These are phyloP conservation scores for Myotis myotis DNA, from an alignment of 2,797 vertebrate species.

Conservation along the genomic window DNA sequence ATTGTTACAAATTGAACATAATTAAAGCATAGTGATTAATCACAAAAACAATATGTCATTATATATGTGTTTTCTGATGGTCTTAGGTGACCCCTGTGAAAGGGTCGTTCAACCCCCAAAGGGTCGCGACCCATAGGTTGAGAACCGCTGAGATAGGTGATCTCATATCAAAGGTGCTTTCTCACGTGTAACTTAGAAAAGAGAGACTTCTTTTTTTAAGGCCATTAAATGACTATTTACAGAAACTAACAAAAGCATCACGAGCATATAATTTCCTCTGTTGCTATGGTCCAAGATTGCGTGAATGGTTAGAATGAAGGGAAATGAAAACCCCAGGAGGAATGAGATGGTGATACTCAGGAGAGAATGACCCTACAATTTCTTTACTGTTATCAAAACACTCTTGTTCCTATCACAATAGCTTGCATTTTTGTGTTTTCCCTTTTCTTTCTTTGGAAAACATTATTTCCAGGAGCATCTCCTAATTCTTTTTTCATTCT, in stretches of 20 bases:
- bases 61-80: too few species aligned
- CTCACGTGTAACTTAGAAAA: background rate
- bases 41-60: too few species aligned
- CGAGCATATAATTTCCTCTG: background rate
- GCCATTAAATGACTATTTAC: background rate
- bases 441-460: constrained; percentile 33
- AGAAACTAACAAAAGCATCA: background rate
- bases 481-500: background rate
- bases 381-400: constrained; percentile 1
- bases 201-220: background rate
- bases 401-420: background rate
- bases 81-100: too few species aligned
- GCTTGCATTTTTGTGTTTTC: background rate
- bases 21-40: too few species aligned
- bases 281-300: background rate
- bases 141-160: background rate
- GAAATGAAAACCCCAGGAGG: constrained; percentile 38
- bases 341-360: background rate
- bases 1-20: too few species aligned
- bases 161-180: background rate
- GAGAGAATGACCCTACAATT: background rate
- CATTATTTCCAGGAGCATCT: background rate
- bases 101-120: too few species aligned
- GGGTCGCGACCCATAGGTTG: too few species aligned
- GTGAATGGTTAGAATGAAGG: background rate